Evolutionary conservation across 2,888 invertebrate species (phyloP).

Genomic region (Ramazzottius varieornatus): DNA sequence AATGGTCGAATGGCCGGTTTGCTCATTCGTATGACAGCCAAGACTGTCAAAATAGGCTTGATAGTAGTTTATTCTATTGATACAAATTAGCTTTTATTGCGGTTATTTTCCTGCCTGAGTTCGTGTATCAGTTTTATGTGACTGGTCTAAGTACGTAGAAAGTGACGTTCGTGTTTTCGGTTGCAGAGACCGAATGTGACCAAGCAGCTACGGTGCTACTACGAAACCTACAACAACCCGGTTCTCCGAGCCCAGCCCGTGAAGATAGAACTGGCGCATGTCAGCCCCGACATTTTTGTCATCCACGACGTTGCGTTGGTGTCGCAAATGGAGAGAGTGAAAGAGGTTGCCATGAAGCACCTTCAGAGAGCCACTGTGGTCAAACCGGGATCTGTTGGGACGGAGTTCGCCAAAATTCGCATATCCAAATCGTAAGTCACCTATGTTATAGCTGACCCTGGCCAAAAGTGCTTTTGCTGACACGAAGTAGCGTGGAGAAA

Average conservation of each 20-base stretch:
- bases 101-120: too few relatives aligned
- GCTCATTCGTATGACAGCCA: too few relatives aligned
- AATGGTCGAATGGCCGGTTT: too few relatives aligned
- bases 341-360: constrained; percentile 12
- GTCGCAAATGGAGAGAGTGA: constrained; percentile 12
- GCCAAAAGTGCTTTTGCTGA: neutral
- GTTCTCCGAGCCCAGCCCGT: constrained; percentile 14
- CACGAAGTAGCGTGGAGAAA: too few relatives aligned
- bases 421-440: constrained; percentile 63
- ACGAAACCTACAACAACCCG: constrained; percentile 10
- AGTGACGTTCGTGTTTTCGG: too few relatives aligned
- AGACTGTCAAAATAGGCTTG: too few relatives aligned
- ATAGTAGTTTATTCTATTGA: too few relatives aligned
- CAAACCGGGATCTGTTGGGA: constrained; percentile 48
- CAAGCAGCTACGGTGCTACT: constrained; percentile 15
- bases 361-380: constrained; percentile 59
- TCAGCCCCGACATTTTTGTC: constrained; percentile 14
- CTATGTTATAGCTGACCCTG: too few relatives aligned
- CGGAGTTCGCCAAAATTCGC: constrained; percentile 73
- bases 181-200: constrained; percentile 9
- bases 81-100: too few relatives aligned
- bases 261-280: constrained; percentile 15
- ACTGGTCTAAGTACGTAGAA: too few relatives aligned
- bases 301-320: constrained; percentile 16
- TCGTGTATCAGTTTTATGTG: too few relatives aligned